phyloP scores from a whole-genome alignment of 2,888 invertebrate species.

The Aproaerema taeniolella region DNA sequence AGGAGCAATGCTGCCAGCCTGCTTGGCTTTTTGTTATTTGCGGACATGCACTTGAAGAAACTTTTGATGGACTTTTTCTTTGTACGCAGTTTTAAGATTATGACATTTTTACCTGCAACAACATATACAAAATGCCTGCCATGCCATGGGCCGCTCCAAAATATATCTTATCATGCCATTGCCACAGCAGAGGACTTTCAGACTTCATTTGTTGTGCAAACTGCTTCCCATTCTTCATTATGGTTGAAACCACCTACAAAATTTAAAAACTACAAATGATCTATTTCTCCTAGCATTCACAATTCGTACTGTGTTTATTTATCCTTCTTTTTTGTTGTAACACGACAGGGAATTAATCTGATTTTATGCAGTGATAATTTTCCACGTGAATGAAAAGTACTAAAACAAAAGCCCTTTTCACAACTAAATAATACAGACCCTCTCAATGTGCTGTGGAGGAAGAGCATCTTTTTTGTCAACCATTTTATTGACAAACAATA shows the following conservation, averaged over 20 bases:
- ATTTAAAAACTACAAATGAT: slow-evolving; percentile 6
- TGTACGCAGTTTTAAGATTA: too few relatives aligned
- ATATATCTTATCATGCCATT: slow-evolving; percentile 92
- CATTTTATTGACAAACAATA: slow-evolving; percentile 85
- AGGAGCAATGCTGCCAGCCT: too few relatives aligned
- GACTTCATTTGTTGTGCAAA: slow-evolving; percentile 73
- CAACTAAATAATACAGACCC: slow-evolving; percentile 69
- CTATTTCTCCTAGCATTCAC: too few relatives aligned
- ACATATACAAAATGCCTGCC: slow-evolving; percentile 88
- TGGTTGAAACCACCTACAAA: slow-evolving; percentile 79
- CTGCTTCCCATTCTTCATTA: slow-evolving; percentile 80
- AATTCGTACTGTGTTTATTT: too few relatives aligned
- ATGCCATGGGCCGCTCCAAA: slow-evolving; percentile 94
- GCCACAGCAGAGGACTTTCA: slow-evolving; percentile 85
- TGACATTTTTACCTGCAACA: slow-evolving; percentile 84
- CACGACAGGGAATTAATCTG: too few relatives aligned
- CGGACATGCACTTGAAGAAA: too few relatives aligned
- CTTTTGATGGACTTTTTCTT: too few relatives aligned
- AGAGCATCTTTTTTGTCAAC: slow-evolving; percentile 77
- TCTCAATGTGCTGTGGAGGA: slow-evolving; percentile 74
- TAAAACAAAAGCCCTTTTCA: too few relatives aligned
- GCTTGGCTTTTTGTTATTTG: too few relatives aligned
- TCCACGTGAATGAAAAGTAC: too few relatives aligned
- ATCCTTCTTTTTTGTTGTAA: too few relatives aligned
- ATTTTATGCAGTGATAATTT: too few relatives aligned